Percentiles rank a stretch among this genome's conserved stretches.
phyloP scores from a whole-genome alignment of 92 coral and sea anemone species.

The Plumapathes pennacea region DNA sequence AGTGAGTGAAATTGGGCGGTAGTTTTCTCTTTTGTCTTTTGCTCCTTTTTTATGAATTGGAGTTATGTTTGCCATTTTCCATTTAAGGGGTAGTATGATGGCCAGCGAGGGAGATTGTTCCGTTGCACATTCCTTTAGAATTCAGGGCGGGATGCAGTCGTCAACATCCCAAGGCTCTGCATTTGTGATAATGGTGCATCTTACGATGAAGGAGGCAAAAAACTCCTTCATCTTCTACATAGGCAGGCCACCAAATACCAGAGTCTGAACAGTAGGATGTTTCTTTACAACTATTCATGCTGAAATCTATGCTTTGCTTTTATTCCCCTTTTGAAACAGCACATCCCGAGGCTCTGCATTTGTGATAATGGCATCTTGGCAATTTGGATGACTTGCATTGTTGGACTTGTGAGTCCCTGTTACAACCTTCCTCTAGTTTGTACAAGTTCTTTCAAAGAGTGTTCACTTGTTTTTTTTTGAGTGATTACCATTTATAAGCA shows the following conservation, averaged over 20 bases:
- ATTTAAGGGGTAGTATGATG: slow-evolving; percentile 2
- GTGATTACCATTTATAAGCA: no score
- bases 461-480: no score
- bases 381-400: no score
- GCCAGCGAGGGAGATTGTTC: slow-evolving; percentile 5
- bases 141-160: slow-evolving; percentile 9
- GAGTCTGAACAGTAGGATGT: slow-evolving; percentile 9
- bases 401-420: no score
- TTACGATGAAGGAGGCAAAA: slow-evolving; percentile 40
- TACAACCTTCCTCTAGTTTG: no score
- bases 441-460: no score
- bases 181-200: no score
- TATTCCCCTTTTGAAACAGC: not conserved
- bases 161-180: no score
- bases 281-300: slow-evolving; percentile 12
- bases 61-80: slow-evolving; percentile 5
- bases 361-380: no score
- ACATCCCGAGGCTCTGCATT: no score
- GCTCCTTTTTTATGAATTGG: slow-evolving; percentile 6
- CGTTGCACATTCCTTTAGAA: slow-evolving; percentile 3
- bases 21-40: slow-evolving; percentile 1
- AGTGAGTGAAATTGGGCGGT: not conserved
- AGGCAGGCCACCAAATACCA: slow-evolving; percentile 31
- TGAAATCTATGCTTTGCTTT: slow-evolving; percentile 10
- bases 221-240: slow-evolving; percentile 21